These are phyloP conservation scores for Myathropa florea DNA, from an alignment of 2,888 invertebrate genomes.

Conservation along the genomic window DNA sequence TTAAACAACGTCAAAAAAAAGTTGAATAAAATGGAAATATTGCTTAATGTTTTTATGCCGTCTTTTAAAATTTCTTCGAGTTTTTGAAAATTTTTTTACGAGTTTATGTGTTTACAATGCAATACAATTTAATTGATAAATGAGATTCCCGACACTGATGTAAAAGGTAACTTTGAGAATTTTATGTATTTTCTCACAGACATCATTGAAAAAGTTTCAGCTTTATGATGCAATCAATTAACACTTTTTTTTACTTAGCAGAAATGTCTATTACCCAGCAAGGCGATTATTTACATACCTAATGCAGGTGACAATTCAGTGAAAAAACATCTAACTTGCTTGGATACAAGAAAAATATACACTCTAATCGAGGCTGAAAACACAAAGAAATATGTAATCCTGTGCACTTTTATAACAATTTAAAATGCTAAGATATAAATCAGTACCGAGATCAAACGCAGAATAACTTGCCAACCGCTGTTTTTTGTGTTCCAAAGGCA, in stretches of 20 bases:
- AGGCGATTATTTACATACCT: background rate
- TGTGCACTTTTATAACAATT: background rate
- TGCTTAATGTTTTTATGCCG: constrained; percentile 14
- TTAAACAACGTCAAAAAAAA: constrained; percentile 18
- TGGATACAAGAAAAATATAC: background rate
- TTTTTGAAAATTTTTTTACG: constrained; percentile 25
- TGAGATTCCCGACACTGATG: background rate
- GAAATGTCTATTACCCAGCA: background rate
- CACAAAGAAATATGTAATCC: background rate
- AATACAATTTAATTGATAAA: constrained; percentile 16
- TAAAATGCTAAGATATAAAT: background rate
- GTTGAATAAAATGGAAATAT: constrained; percentile 36
- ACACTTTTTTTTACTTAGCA: background rate
- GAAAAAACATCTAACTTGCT: background rate
- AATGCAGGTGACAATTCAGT: background rate
- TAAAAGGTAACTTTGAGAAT: background rate
- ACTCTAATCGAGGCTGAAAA: background rate
- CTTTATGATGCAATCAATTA: background rate
- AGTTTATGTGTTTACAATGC: background rate
- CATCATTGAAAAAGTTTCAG: background rate
- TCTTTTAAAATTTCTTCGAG: constrained; percentile 13
- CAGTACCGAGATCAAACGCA: no score
- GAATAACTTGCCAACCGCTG: no score
- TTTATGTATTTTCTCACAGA: background rate
- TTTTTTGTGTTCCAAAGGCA: no score